Base-by-base conservation (phyloP, 2,888 invertebrate genomes). In the Dicycla oo region DNA sequence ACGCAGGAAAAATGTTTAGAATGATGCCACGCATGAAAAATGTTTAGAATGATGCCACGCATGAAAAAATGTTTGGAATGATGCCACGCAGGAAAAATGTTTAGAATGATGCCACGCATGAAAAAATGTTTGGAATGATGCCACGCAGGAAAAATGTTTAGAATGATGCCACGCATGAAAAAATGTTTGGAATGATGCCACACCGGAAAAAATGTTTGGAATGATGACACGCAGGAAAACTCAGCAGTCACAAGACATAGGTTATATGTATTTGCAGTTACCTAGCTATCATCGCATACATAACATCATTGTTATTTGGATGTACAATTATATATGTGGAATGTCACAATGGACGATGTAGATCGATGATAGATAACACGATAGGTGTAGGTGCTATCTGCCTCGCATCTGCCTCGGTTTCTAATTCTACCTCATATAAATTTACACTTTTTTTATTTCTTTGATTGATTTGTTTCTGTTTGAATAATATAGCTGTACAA, bases 361-460 rank as follows among this genome's bases (percentile, higher is more conserved):
- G 62, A 30, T 62, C n/a, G 30, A 43, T 62, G 30, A 62, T 30
- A 43, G 40, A n/a, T 64, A n/a, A 38, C 23, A 57, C 40, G 40
- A 20, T 20, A 43, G 2, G 51, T n/a, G 40, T n/a, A 30, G 3
- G 6, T 45, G 26, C 3, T n/a, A 30, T 62, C n/a, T n/a, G n/a
- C n/a, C 51, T 49, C 62, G 62, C n/a, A n/a, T 15, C 30, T n/a
- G 47, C 10, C 15, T 49, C n/a, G 30, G 18, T 58, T 18, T 58
- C 3, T 10, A 23, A n/a, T 20, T 20, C 13, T 13, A 63, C 34
- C n/a, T n/a, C n/a, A n/a, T 23, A 51, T n/a, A n/a, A n/a, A n/a
- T 51, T 51, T 51, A 1, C 6, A 51, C 51, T 51, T 23, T 23
- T n/a, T 23, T 51, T 13, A 23, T 51, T 5, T 51, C 23, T 13